A percentile compares a stretch with the other conserved stretches of the same genome.
These are phyloP conservation scores for Caloenas nicobarica DNA, from an alignment of 2,113 vertebrate genomes.

Conservation along the genomic window DNA sequence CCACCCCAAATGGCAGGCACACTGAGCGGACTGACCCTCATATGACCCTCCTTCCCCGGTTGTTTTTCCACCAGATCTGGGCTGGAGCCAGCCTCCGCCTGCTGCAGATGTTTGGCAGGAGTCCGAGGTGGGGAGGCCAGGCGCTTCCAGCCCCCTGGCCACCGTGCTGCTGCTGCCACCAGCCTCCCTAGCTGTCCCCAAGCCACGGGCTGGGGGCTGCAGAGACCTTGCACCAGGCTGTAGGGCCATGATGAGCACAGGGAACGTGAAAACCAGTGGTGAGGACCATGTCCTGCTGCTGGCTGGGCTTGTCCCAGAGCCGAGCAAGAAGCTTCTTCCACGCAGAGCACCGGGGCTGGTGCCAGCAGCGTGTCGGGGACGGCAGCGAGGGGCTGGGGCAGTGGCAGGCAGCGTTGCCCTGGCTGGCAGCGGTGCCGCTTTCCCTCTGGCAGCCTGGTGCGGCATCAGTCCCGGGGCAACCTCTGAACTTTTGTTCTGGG, in stretches of 20 bases:
- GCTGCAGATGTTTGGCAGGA: conserved; percentile 54
- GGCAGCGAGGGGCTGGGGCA: background rate
- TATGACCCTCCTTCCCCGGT: background rate
- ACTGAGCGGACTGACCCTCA: background rate
- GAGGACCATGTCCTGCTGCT: background rate
- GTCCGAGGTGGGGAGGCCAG: background rate
- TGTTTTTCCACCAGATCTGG: conserved; percentile 1
- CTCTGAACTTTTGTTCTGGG: conserved; percentile 38
- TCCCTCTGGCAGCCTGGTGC: background rate
- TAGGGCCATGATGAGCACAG: background rate
- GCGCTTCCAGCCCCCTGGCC: background rate
- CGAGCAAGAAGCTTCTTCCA: background rate
- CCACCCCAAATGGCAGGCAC: background rate
- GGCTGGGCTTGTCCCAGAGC: background rate
- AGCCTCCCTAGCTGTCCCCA: background rate
- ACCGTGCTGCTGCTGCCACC: fast-evolving
- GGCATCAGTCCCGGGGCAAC: background rate
- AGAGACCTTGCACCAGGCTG: background rate
- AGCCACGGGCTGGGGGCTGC: fast-evolving
- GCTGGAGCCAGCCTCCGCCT: background rate
- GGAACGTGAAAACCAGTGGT: fast-evolving
- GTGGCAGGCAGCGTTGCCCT: background rate
- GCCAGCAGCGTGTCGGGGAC: background rate
- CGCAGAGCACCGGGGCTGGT: background rate
- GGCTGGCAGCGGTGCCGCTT: background rate